Evolutionary conservation across 2,797 vertebrate genomes (phyloP), one percentile per base, ranked within the genome.

Genomic region (Furcifer pardalis): DNA sequence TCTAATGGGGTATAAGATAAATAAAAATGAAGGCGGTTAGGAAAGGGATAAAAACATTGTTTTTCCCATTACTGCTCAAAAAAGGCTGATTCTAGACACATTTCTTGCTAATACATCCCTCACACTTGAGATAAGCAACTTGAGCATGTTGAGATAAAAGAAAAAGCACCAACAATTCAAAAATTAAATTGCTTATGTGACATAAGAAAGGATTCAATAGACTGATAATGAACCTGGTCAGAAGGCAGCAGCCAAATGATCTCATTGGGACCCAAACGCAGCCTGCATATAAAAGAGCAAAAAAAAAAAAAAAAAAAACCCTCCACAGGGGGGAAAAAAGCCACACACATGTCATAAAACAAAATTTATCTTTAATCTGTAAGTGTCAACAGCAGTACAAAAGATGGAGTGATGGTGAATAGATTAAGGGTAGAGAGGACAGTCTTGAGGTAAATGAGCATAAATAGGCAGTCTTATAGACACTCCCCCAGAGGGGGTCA

Each of bases 341-440:
- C 82, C 90, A 74, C 93, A 92, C 93, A 81, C 92, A 92, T 92
- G 86, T 96, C 95, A 95, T 99, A 98, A 99, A 99, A 99, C 98
- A 99, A 99, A 99, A 99, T 97, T 97, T 98, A 97, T 99, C 98
- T 99, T 99, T 99, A 99, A 99, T 99, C 98, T 98, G 97, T 99
- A 98, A 98, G 98, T 99, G 99, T 99, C 97, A 98, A 99, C 98
- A 99, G 98, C 98, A 99, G 99, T 99, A 99, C 98, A 99, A 99
- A 99, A 99, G 97, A 99, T 99, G 98, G 98, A 99, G 98, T 99
- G 98, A 99, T 98, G 97, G 97, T 98, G 97, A 97, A 97, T 98
- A 97, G 96, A 96, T 97, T 97, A 98, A 97, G 98, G 97, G 97
- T 97, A 98, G 97, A 97, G 97, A 98, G 97, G 97, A 98, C 97